phyloP scores from a whole-genome alignment of 92 coral and sea anemone genomes.

The Isaurus tuberculatus region DNA sequence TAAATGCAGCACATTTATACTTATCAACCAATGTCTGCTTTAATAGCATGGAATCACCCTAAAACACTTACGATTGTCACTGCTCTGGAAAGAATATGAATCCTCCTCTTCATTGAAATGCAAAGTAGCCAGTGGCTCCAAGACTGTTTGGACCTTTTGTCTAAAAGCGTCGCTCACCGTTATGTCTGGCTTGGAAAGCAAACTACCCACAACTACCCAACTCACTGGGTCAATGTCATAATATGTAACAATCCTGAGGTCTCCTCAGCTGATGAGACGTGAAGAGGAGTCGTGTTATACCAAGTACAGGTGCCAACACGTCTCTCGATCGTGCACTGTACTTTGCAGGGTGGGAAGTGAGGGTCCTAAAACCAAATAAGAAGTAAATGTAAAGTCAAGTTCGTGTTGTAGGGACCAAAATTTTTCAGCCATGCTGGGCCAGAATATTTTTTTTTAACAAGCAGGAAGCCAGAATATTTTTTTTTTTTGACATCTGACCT shows the following conservation, averaged over 20 bases:
- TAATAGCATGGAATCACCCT: constrained; percentile 27
- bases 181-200: constrained; percentile 25
- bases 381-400: constrained; percentile 23
- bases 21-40: constrained; percentile 24
- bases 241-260: constrained; percentile 21
- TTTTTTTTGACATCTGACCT: constrained; percentile 26
- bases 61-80: constrained; percentile 24
- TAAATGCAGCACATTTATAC: constrained; percentile 23
- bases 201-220: constrained; percentile 19
- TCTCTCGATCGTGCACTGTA: constrained; percentile 26
- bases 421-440: constrained; percentile 24
- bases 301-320: constrained; percentile 19
- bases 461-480: constrained; percentile 27
- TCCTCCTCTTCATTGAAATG: constrained; percentile 28
- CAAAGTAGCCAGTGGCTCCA: constrained; percentile 29
- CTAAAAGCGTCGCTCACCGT: constrained; percentile 27
- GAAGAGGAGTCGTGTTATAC: constrained; percentile 23
- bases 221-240: constrained; percentile 28
- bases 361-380: constrained; percentile 23
- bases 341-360: constrained; percentile 27
- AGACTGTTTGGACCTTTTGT: constrained; percentile 16
- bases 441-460: constrained; percentile 18
- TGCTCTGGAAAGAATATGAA: constrained; percentile 27
- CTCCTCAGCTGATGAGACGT: constrained; percentile 25
- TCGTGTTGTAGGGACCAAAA: constrained; percentile 28